phyloP scores from a whole-genome alignment of 1,140 invertebrate species.

The Anastrepha ludens region DNA sequence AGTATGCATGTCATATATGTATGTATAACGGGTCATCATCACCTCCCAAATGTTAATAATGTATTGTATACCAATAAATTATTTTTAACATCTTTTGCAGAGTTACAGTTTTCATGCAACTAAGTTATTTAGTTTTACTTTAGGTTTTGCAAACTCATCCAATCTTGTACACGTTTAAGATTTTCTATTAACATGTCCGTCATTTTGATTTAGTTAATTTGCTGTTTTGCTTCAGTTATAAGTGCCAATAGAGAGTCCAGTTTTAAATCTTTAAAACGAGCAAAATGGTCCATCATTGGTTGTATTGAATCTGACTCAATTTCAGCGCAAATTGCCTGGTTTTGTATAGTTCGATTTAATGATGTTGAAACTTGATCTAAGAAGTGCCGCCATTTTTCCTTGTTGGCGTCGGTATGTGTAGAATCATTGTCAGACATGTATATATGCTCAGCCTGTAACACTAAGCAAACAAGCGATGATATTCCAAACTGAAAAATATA shows the following conservation, averaged over 20 bases:
- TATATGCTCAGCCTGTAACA: constrained; percentile 67
- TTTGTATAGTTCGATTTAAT: constrained; percentile 70
- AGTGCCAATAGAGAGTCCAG: constrained; percentile 71
- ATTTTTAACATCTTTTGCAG: neutral
- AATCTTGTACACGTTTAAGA: neutral
- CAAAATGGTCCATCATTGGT: constrained; percentile 71
- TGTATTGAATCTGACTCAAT: constrained; percentile 73
- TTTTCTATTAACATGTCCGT: neutral
- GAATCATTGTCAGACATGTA: constrained; percentile 62
- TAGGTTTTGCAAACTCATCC: constrained; percentile 31
- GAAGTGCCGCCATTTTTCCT: constrained; percentile 69
- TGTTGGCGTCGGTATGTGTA: constrained; percentile 62
- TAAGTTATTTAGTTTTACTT: constrained; percentile 26
- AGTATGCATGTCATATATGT: neutral
- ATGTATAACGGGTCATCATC: too few relatives aligned
- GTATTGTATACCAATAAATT: too few relatives aligned
- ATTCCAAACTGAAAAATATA: constrained; percentile 68
- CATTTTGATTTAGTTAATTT: constrained; percentile 65
- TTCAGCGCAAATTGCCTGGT: constrained; percentile 71
- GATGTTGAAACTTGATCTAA: constrained; percentile 68
- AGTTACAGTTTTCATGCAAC: constrained; percentile 2
- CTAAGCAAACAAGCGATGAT: constrained; percentile 69
- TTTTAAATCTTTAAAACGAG: constrained; percentile 71
- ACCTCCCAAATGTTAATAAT: too few relatives aligned
- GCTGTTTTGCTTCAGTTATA: constrained; percentile 71